Evolutionary conservation across 2,888 invertebrate species (phyloP).

Genomic region (Polydrusus cervinus): DNA sequence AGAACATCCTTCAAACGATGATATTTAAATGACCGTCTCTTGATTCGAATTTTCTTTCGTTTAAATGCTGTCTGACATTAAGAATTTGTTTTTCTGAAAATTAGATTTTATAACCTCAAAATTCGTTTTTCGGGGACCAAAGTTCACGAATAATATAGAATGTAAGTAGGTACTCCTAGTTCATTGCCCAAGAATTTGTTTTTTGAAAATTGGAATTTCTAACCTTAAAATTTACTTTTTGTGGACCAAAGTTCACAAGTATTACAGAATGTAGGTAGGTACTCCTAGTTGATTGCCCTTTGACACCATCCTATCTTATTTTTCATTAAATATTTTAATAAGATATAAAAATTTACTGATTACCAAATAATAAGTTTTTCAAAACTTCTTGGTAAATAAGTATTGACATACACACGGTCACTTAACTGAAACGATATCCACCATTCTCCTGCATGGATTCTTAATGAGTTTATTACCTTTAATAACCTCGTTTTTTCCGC

Average conservation of each 20-base stretch:
- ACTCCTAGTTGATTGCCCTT: slow-evolving; percentile 34
- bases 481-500: too few species aligned
- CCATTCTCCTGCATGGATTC: too few species aligned
- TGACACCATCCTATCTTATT: slow-evolving; percentile 24
- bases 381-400: too few species aligned
- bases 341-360: not conserved
- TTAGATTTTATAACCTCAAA: slow-evolving; percentile 39
- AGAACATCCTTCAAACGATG: slow-evolving; percentile 52
- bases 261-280: not conserved
- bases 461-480: too few species aligned
- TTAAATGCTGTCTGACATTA: slow-evolving; percentile 45
- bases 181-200: slow-evolving; percentile 9
- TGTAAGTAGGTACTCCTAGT: slow-evolving; percentile 5
- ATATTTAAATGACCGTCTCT: slow-evolving; percentile 37
- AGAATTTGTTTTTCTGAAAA: slow-evolving; percentile 24
- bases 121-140: slow-evolving; percentile 23
- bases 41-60: slow-evolving; percentile 38
- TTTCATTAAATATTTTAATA: not conserved
- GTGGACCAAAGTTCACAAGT: slow-evolving; percentile 40
- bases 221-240: slow-evolving; percentile 32
- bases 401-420: too few species aligned
- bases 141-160: slow-evolving; percentile 33
- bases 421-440: too few species aligned
- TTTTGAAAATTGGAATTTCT: slow-evolving; percentile 35
- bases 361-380: not conserved